Evolutionary conservation across 2,888 invertebrate genomes (phyloP).

Genomic region (Macropis europaea): DNA sequence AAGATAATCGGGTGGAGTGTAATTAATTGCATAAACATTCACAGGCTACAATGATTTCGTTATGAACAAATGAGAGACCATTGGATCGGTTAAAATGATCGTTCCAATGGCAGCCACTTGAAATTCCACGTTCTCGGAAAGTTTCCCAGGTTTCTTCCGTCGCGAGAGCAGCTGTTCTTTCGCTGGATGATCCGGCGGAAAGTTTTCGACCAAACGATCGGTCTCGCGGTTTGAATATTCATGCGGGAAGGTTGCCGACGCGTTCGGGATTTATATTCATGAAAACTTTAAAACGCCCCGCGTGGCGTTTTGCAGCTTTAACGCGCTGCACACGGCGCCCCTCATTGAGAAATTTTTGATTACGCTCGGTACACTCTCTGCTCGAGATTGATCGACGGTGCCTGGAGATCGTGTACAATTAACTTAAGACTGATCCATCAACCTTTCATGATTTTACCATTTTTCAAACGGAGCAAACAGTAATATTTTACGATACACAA

Average conservation of each 20-base stretch:
- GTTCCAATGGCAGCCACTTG: too few relatives aligned
- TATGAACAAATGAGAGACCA: too few relatives aligned
- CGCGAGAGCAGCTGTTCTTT: not conserved
- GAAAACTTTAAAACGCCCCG: constrained; percentile 54
- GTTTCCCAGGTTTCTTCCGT: not conserved
- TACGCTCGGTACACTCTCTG: not conserved
- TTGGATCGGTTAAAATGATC: too few relatives aligned
- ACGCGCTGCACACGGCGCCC: not conserved
- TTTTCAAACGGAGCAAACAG: too few relatives aligned
- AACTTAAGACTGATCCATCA: not conserved
- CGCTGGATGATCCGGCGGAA: not conserved
- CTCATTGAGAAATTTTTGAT: not conserved
- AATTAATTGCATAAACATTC: too few relatives aligned
- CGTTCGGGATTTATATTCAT: constrained; percentile 56
- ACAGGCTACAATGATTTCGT: too few relatives aligned
- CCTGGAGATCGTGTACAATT: not conserved
- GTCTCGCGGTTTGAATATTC: constrained; percentile 51
- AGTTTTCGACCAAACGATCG: constrained; percentile 35
- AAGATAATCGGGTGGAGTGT: too few relatives aligned
- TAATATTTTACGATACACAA: too few relatives aligned
- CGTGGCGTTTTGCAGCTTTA: constrained; percentile 31
- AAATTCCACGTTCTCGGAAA: not conserved
- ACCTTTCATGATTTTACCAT: not conserved
- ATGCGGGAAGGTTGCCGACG: constrained; percentile 31
- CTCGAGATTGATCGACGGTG: not conserved